Evolutionary conservation across 2,797 vertebrate genomes (phyloP).

Genomic region (Bryconaethiops microstoma): DNA sequence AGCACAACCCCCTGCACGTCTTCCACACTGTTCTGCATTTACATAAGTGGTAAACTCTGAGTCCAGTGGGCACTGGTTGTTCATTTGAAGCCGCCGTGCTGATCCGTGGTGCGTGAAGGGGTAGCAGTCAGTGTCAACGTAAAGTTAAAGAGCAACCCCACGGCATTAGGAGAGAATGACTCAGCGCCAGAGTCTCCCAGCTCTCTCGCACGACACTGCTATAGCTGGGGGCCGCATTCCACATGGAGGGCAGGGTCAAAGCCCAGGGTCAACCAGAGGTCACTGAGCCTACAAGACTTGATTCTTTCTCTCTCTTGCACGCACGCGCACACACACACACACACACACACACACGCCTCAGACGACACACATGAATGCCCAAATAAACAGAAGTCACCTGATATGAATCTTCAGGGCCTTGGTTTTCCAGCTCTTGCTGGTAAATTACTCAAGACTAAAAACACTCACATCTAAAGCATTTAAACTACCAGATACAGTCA

Average conservation of each 20-base stretch:
- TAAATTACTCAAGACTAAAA: slow-evolving; percentile 26
- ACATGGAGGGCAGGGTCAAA: slow-evolving; percentile 74
- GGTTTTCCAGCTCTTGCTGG: not conserved
- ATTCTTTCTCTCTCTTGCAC: not conserved
- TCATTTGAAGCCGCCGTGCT: not conserved
- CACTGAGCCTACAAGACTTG: slow-evolving; percentile 69
- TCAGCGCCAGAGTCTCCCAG: slow-evolving; percentile 55
- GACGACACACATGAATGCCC: slow-evolving; percentile 27
- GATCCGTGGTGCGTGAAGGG: slow-evolving; percentile 11
- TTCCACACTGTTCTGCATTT: not conserved
- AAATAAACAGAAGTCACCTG: slow-evolving; percentile 22
- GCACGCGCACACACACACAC: slow-evolving; percentile 13
- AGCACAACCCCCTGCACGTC: too few species aligned
- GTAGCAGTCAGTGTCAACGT: not conserved
- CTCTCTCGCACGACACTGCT: slow-evolving; percentile 65
- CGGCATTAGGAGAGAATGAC: slow-evolving; percentile 48
- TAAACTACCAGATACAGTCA: not conserved
- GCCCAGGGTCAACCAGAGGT: slow-evolving; percentile 75
- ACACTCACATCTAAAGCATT: slow-evolving; percentile 18
- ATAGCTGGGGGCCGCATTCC: slow-evolving; percentile 77
- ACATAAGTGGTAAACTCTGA: too few species aligned
- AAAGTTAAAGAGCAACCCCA: slow-evolving; percentile 35
- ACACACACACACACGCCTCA: not conserved
- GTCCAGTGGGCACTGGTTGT: not conserved
- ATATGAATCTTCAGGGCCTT: slow-evolving; percentile 22